Base-by-base conservation (phyloP, 2,797 vertebrate species). In the Pygocentrus nattereri region DNA sequence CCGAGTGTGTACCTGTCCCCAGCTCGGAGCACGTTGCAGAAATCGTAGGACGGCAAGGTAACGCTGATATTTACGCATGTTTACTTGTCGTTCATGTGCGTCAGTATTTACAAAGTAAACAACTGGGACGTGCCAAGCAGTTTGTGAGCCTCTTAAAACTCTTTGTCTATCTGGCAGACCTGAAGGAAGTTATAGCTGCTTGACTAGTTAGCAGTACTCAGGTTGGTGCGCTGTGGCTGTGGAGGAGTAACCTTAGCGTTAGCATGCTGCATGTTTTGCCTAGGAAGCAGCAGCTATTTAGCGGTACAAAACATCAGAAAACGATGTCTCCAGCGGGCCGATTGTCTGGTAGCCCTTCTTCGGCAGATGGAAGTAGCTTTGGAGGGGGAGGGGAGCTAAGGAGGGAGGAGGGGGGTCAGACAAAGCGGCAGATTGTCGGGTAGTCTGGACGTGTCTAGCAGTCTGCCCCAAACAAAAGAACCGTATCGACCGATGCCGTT, bases 21-120 rank as follows among this genome's bases (percentile, higher is more conserved):
- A 96, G 95, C 85, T 97, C 96, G 0, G 96, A 97, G 38, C 96
- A 97, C 87, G 96, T 97, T 78, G 96, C 96, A 0, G 96, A 97
- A 74, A 97, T 97, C 44, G 96, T 97, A 41, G 96, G 96, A 2
- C 91, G 96, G 82, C 96, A 97, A 95, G 96, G 96, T 97, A 90
- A 85, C 15, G n/a, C n/a, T n/a, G n/a, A n/a, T n/a, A n/a, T n/a
- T n/a, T n/a, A n/a, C n/a, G 18, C 0, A 4, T 49, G 49, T 27
- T 30, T 52, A 41, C 59, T 23, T 64, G 15, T 10, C n/a, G 16
- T 44, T 44, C 34, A 0, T 3, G 38, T 74, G 15, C 19, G 25
- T 16, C 15, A 21, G 21, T 34, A 61, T 34, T 64, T 64, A 10
- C 13, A 5, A 30, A 18, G 30, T 70, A 70, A 70, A 70, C 68